Evolutionary conservation across 2,888 invertebrate genomes (phyloP), one percentile per base, ranked within the genome.

Genomic region (Lysandra bellargus): DNA sequence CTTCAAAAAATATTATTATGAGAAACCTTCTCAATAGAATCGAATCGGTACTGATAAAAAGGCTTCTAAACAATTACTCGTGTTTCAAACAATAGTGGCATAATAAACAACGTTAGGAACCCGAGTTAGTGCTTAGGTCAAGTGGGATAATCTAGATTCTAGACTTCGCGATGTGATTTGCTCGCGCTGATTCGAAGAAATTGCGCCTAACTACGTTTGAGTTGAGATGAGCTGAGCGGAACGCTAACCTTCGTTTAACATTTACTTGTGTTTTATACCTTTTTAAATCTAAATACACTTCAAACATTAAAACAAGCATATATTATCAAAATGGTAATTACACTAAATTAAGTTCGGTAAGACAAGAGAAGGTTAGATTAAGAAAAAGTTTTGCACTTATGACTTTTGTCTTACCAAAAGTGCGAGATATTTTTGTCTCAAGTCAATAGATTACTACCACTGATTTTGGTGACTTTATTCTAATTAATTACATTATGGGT

Each of bases 131-230:
- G 33, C 73, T 74, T 74, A 78, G 57, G 53, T 37, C 44, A 78
- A 49, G 14, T 79, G 57, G 40, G 73, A 80, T 84, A 86, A 88
- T 88, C 88, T 88, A 86, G 86, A 85, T 81, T 88, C 88, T 88
- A 86, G 86, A 85, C 81, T 87, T 81, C 80, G 79, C 82, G 85
- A 88, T 86, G 84, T 87, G 87, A 88, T 90, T 89, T 86, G 83
- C 86, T 57, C 80, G 80, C 82, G 84, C 85, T 87, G 84, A 89
- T 88, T 91, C 88, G 83, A 82, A 80, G 85, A 89, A 89, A 92
- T 92, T 91, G 91, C 90, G 81, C 81, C 87, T 91, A 91, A 92
- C 86, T 87, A 85, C 87, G 88, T 91, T 91, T 88, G 79, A 81
- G 80, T 79, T 81, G 81, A 81, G 83, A 85, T 83, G 83, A 83